Conservation (phyloP, 2,797 vertebrate genomes). For the Alectoris magna region DNA sequence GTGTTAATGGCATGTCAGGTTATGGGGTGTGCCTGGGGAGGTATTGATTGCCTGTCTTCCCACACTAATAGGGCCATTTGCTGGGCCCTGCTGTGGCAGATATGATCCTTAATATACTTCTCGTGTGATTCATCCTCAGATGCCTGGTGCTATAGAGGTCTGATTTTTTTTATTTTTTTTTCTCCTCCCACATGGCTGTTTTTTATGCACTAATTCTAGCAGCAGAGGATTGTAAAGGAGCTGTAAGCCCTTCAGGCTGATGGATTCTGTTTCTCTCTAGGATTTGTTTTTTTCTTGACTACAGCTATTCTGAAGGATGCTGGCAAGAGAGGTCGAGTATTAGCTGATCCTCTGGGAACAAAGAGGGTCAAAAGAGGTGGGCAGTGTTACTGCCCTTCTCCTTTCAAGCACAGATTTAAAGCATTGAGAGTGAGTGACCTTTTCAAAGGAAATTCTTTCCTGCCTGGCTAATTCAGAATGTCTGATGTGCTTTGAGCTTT, state of each 20-base stretch:
- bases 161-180: not conserved
- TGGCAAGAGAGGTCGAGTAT: not conserved
- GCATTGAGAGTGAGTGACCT: not conserved
- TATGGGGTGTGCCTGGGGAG: constrained; percentile 2
- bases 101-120: constrained; percentile 39
- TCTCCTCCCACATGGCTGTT: constrained; percentile 1
- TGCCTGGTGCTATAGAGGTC: constrained; percentile 19
- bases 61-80: not conserved
- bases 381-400: not conserved
- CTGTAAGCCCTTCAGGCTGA: not conserved
- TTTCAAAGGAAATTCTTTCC: not conserved
- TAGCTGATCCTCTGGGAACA: not conserved
- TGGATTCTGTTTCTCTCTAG: constrained; percentile 1
- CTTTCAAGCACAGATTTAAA: constrained; percentile 24
- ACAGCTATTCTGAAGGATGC: not conserved
- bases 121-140: constrained; percentile 46
- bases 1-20: not conserved
- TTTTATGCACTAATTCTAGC: constrained; percentile 24
- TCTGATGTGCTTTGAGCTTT: not conserved
- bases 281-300: not conserved
- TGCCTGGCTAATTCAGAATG: not conserved
- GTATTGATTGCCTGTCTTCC: constrained; percentile 16
- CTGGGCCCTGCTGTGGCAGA: constrained; percentile 36
- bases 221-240: constrained; percentile 34
- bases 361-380: not conserved